phyloP scores from a whole-genome alignment of 1,140 invertebrate genomes.

The Anagrus nilaparvatae region DNA sequence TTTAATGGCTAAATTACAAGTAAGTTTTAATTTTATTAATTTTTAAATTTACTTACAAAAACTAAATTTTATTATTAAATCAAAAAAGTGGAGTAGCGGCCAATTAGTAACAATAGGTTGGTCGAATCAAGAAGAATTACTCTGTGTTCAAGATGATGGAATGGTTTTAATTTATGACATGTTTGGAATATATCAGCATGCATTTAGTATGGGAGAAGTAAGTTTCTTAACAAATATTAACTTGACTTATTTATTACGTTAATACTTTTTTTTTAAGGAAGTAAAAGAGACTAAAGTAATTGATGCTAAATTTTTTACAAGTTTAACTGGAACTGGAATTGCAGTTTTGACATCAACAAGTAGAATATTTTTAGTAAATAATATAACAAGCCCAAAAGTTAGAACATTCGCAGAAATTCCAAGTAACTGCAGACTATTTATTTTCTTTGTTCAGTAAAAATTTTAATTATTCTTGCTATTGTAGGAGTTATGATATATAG shows the following conservation, averaged over 20 bases:
- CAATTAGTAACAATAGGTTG: conserved; percentile 79
- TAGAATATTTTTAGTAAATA: conserved; percentile 79
- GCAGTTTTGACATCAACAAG: conserved; percentile 79
- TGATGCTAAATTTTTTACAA: conserved; percentile 66
- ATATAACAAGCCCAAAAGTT: conserved; percentile 72
- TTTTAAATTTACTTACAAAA: neutral
- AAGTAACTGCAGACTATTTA: conserved; percentile 46
- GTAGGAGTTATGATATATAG: conserved; percentile 55
- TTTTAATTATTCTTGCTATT: conserved; percentile 43
- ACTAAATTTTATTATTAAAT: neutral
- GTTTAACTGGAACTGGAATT: conserved; percentile 71
- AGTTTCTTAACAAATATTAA: conserved; percentile 16
- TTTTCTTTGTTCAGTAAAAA: conserved; percentile 1
- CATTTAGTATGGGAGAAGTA: conserved; percentile 75
- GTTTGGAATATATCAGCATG: conserved; percentile 78
- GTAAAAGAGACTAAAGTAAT: conserved; percentile 72
- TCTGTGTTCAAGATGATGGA: conserved; percentile 90
- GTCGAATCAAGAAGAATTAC: conserved; percentile 81
- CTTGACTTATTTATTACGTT: conserved; percentile 7
- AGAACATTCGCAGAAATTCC: conserved; percentile 74
- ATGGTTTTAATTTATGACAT: conserved; percentile 83
- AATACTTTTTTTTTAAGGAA: conserved; percentile 53
- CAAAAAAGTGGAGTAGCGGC: conserved; percentile 75
- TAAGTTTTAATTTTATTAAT: conserved; percentile 32
- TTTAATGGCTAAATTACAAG: conserved; percentile 70